Conservation (phyloP, 2,888 invertebrate genomes). For the Hedychridium roseum region DNA sequence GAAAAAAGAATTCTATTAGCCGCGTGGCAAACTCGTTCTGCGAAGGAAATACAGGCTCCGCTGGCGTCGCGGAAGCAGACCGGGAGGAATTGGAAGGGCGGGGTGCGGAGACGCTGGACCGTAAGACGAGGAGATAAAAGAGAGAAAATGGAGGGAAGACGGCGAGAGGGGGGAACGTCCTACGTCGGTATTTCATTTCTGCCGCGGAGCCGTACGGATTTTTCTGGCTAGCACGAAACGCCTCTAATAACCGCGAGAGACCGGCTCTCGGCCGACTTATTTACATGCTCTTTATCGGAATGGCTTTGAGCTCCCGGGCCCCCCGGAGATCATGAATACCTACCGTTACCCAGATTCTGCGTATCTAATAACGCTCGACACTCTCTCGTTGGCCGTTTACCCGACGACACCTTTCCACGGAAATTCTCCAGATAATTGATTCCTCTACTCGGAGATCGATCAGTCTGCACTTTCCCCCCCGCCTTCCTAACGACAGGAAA, state of each 20-base stretch:
- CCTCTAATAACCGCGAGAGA: conserved; percentile 51
- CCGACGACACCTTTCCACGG: background rate
- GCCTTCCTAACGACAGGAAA: no score
- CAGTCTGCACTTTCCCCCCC: no score
- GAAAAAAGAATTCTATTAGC: no score
- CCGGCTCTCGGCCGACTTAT: conserved; percentile 42
- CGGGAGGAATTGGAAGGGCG: no score
- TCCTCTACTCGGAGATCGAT: no score
- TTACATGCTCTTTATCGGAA: conserved; percentile 43
- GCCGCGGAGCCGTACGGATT: conserved; percentile 42
- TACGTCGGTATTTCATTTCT: conserved; percentile 44
- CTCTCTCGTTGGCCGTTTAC: background rate
- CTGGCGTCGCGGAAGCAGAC: no score
- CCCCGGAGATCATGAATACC: conserved; percentile 41
- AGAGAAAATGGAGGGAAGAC: conserved; percentile 7
- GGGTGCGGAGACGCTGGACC: background rate
- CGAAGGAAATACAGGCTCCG: no score
- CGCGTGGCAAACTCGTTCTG: no score
- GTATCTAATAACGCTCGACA: conserved; percentile 12
- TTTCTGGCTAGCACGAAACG: conserved; percentile 38
- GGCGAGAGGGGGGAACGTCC: conserved; percentile 2
- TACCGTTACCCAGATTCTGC: conserved; percentile 41
- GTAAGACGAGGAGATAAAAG: conserved; percentile 3
- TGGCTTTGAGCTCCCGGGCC: conserved; percentile 22
- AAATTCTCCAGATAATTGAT: no score